Evolutionary conservation across 1,140 invertebrate species (phyloP), one percentile per base, ranked within the genome.

Genomic region (Spodoptera frugiperda): DNA sequence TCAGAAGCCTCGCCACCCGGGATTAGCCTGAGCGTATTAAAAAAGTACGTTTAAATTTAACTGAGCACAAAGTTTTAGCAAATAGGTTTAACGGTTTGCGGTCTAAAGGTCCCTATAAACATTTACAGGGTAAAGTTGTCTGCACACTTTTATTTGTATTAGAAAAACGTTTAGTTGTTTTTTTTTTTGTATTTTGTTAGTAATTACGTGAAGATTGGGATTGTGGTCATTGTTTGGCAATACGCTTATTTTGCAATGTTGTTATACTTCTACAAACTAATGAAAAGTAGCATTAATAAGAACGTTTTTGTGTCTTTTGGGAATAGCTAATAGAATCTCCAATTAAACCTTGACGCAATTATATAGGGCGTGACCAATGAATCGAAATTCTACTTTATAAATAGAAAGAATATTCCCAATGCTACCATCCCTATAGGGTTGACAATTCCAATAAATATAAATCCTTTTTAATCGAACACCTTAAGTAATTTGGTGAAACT

Each of bases 11-110:
- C 54, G 30, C 61, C 61, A 65, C 11, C 39, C 11, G 55, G 76
- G 67, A 77, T 77, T 71, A 61, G 25, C 53, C 11, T 11, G 21
- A 65, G 17, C 71, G 15, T 72, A 54, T 78, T 72, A 54, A 73
- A 54, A 65, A 78, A 65, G 59, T 53, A 12, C 17, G 33, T 49
- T 68, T 73, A 59, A 51, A 61, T 65, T 76, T 54, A 77, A 77
- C 55, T 71, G 59, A 59, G 25, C 33, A 21, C 39, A 63, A 63
- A 65, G 61, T 65, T 65, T 11, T 14, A 65, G 61, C 61, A 65
- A 65, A 65, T 48, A 65, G 17, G 44, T 65, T 65, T 46, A 65
- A 48, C 17, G 21, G 15, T 8, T 15, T 44, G 51, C 51, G 61
- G 74, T 76, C 59, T 33, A 68, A 25, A 33, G 17, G 39, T 48